These are phyloP conservation scores for Coranthus polyacanthus DNA, from an alignment of 2,797 vertebrate genomes.

Conservation along the genomic window DNA sequence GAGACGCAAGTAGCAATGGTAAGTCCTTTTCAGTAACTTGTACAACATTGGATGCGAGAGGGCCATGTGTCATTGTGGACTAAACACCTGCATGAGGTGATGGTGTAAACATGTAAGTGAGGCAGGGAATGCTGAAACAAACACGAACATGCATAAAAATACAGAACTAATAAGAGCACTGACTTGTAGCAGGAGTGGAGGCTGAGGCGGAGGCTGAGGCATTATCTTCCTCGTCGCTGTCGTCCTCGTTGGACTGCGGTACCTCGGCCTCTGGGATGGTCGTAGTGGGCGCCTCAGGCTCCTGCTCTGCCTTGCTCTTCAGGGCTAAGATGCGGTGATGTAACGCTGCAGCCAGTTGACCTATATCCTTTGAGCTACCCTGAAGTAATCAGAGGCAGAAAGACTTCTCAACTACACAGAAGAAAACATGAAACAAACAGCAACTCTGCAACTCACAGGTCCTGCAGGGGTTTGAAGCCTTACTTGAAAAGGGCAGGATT, in stretches of 20 bases:
- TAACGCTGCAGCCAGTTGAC: conserved; percentile 94
- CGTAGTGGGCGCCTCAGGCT: conserved; percentile 85
- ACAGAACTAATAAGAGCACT: conserved; percentile 41
- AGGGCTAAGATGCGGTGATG: conserved; percentile 97
- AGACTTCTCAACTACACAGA: conserved; percentile 34
- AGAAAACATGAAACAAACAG: no score
- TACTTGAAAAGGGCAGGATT: background rate
- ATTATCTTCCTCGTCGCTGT: conserved; percentile 92
- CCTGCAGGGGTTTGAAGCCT: background rate
- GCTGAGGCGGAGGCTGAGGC: conserved; percentile 78
- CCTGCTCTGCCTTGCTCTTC: conserved; percentile 93
- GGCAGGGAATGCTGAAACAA: background rate
- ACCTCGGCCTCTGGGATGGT: conserved; percentile 87
- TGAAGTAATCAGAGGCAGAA: conserved; percentile 57
- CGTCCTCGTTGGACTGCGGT: conserved; percentile 93
- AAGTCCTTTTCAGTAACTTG: no score
- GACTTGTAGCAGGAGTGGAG: conserved; percentile 78
- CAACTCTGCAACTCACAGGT: background rate
- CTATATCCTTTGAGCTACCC: conserved; percentile 98
- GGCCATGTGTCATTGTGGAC: no score
- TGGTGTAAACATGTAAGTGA: no score
- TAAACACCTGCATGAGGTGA: no score
- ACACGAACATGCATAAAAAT: background rate
- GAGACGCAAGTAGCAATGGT: no score
- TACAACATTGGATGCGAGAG: no score